Conservation (phyloP, 2,797 vertebrate genomes). For the Melanotaenia boesemani region DNA sequence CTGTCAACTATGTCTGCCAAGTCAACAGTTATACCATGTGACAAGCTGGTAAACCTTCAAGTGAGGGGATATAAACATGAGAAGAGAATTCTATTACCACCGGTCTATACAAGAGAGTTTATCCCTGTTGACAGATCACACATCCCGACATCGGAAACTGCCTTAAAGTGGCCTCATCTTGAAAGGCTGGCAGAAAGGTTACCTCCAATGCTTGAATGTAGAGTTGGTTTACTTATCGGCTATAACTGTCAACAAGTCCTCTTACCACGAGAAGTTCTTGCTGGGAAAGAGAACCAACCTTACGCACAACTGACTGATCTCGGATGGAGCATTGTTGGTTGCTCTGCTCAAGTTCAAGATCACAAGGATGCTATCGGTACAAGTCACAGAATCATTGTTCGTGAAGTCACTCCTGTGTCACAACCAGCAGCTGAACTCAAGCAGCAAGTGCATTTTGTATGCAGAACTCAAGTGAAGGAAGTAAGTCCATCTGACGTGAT, state of each 20-base stretch:
- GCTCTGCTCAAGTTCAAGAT: background rate
- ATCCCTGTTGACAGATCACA: background rate
- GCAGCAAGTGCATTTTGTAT: background rate
- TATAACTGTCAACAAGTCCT: background rate
- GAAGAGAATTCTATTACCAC: background rate
- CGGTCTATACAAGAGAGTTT: background rate
- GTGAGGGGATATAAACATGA: background rate
- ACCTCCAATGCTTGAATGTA: background rate
- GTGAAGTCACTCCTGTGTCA: background rate
- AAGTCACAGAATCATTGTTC: conserved; percentile 7
- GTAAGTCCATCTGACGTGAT: background rate
- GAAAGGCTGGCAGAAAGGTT: background rate
- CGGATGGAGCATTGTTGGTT: conserved; percentile 1
- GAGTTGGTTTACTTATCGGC: background rate
- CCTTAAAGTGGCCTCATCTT: background rate
- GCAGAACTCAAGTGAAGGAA: conserved; percentile 3
- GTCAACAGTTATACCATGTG: conserved; percentile 1
- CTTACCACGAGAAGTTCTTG: background rate
- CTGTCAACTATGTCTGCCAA: background rate
- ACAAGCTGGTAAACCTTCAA: background rate
- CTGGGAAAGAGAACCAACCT: background rate
- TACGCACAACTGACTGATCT: background rate
- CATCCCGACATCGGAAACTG: background rate
- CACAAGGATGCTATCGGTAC: background rate
- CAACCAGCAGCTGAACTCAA: background rate